Conservation (phyloP, 2,888 invertebrate species). For the Syrphus vitripennis region DNA sequence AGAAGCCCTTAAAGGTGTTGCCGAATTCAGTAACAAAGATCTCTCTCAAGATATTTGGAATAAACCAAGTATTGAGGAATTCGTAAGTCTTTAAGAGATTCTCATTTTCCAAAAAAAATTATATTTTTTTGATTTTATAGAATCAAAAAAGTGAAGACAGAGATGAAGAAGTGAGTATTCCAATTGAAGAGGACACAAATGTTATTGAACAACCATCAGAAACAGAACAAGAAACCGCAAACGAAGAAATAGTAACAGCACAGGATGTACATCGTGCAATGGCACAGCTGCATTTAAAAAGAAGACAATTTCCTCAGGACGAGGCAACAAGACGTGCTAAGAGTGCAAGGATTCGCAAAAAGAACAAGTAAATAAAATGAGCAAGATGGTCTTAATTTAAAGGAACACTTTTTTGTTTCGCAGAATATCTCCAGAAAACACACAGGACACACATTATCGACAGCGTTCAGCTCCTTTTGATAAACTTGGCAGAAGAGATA, state of each 20-base stretch:
- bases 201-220: conserved; percentile 77
- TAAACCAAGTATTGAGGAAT: not conserved
- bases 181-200: conserved; percentile 40
- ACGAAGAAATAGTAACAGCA: conserved; percentile 77
- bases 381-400: not conserved
- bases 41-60: conserved; percentile 22
- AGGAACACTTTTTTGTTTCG: not conserved
- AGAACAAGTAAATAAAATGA: conserved; percentile 75
- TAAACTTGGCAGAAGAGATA: conserved; percentile 76
- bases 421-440: conserved; percentile 78
- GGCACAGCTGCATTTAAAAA: conserved; percentile 80
- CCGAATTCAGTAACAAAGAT: not conserved
- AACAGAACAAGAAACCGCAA: conserved; percentile 77
- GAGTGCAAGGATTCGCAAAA: conserved; percentile 77
- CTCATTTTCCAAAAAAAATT: not conserved
- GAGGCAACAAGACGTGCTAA: conserved; percentile 77
- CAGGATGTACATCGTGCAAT: conserved; percentile 80
- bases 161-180: conserved; percentile 20
- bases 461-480: conserved; percentile 76
- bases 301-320: conserved; percentile 77
- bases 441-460: conserved; percentile 76
- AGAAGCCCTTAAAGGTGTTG: conserved; percentile 64
- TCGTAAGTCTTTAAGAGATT: not conserved
- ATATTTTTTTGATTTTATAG: not conserved
- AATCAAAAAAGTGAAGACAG: not conserved